Percentiles rank a stretch among this genome's conserved stretches.
These are phyloP conservation scores for Lycaena phlaeas DNA, from an alignment of 2,888 invertebrate genomes.

Conservation along the genomic window DNA sequence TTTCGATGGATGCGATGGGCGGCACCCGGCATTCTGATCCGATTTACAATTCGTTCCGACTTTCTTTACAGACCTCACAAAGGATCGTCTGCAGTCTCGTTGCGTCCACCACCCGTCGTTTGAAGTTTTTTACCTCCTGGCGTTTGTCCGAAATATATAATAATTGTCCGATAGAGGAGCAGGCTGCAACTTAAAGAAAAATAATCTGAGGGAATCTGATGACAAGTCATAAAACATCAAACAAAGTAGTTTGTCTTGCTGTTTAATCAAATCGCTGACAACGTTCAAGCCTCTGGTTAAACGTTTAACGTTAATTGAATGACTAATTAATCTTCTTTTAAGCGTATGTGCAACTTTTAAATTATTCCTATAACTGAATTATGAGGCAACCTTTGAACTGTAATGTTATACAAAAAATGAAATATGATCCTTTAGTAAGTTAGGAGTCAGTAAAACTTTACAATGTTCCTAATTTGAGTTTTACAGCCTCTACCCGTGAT, in stretches of 20 bases:
- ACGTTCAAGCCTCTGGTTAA: too few species aligned
- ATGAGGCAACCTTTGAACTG: too few species aligned
- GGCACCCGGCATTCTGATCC: slow-evolving; percentile 52
- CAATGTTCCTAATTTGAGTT: slow-evolving; percentile 56
- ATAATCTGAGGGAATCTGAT: too few species aligned
- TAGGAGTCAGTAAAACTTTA: slow-evolving; percentile 55
- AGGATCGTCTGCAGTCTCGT: slow-evolving; percentile 29
- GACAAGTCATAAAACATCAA: too few species aligned
- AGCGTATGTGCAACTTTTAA: too few species aligned
- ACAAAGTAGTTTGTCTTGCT: too few species aligned
- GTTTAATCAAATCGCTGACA: too few species aligned
- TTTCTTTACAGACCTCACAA: slow-evolving; percentile 52
- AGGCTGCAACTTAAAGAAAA: too few species aligned
- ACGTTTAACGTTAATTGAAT: too few species aligned
- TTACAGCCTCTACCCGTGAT: slow-evolving; percentile 38
- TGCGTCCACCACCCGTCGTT: slow-evolving; percentile 41
- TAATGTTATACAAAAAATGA: slow-evolving; percentile 28
- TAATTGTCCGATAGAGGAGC: neutral
- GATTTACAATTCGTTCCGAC: slow-evolving; percentile 66
- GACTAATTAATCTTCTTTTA: too few species aligned
- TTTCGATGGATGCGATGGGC: slow-evolving; percentile 56
- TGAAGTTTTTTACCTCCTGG: slow-evolving; percentile 23
- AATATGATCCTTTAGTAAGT: slow-evolving; percentile 37
- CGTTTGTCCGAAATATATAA: slow-evolving; percentile 6
- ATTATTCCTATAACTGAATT: too few species aligned